Evolutionary conservation across 2,797 vertebrate genomes (phyloP), one percentile per base, ranked within the genome.

Genomic region (Scleropages formosus): DNA sequence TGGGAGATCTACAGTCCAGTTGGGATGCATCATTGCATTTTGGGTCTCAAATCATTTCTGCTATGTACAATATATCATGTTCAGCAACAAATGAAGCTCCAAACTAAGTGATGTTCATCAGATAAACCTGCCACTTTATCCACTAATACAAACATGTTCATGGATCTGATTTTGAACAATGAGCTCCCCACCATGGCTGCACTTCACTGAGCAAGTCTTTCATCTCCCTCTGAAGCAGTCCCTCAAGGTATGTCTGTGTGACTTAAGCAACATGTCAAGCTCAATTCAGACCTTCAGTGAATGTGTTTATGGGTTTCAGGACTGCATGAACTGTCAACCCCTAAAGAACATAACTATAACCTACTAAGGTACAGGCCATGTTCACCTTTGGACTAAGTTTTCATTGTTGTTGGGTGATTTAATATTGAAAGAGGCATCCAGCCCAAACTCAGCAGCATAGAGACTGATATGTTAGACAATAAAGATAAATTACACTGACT

Each of bases 331-430:
- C 18, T 27, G 7, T 16, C 26, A 66, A 44, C 16, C 39, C 24
- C 47, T 59, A 20, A 27, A 15, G 10, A 4, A 1, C 20, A 27
- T 18, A 12, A 27, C 24, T 8, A 27, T 56, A 22, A 56, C 12
- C 13, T 24, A 56, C 4, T 56, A 70, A 56, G 4, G 26, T 22
- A 9, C 65, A 18, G 26, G 47, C 9, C 64, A 16, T 20, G 27
- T 8, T 53, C 47, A 53, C 13, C 9, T 26, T 16, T 31, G 11
- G 53, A 46, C 44, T 18, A 2, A 11, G 61, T 24, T 59, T 64
- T 47, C 61, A 49, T 27, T 66, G 24, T 56, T 58, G 22, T 24
- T 58, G 51, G 66, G 58, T n/a, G 47, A 75, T 67, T 65, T 75
- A 62, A 27, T 18, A 53, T 49, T 56, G 68, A 70, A 49, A 56